Evolutionary conservation across 2,113 vertebrate genomes (phyloP).

Genomic region (Leiothrix lutea): DNA sequence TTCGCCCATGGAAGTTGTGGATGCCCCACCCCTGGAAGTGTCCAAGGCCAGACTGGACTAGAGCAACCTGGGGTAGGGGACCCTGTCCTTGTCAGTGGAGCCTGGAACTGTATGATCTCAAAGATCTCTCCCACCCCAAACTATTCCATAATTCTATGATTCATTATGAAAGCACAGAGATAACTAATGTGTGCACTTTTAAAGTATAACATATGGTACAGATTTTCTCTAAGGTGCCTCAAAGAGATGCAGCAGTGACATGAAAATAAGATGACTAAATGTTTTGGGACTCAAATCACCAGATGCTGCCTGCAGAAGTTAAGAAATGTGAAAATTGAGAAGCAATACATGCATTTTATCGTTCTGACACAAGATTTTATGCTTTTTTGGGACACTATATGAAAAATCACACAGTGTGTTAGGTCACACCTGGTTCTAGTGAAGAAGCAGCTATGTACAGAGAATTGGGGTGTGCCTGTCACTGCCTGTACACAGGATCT

Average conservation of each 20-base stretch:
- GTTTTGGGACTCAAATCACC: neutral
- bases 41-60: neutral
- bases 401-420: neutral
- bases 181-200: neutral
- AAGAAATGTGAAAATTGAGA: neutral
- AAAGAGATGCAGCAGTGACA: neutral
- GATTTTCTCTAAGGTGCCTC: conserved; percentile 3
- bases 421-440: neutral
- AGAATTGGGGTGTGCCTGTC: neutral
- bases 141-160: neutral
- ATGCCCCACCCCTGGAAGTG: neutral
- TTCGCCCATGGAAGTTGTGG: neutral
- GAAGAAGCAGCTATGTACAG: neutral
- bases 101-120: neutral
- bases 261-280: neutral
- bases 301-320: neutral
- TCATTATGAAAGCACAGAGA: neutral
- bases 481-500: too few relatives aligned
- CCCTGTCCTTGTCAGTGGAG: neutral
- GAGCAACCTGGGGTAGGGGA: neutral
- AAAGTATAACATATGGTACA: neutral
- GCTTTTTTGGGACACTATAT: neutral
- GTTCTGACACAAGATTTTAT: neutral
- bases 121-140: neutral
- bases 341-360: neutral